Conservation (phyloP, 2,888 invertebrate species). For the Acanthosepion lycidas region DNA sequence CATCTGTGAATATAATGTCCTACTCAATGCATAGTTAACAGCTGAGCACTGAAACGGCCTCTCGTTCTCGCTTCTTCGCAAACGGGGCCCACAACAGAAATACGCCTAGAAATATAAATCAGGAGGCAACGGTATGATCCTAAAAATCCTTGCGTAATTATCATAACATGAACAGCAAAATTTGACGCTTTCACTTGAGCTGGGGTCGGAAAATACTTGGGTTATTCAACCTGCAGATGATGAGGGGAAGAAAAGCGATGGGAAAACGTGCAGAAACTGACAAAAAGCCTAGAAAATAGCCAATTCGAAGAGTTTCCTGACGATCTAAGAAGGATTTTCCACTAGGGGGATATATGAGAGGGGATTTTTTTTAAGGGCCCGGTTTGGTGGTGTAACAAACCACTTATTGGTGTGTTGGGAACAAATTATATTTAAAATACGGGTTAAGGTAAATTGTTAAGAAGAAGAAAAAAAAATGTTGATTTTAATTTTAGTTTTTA, state of each 20-base stretch:
- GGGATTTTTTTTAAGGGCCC: not conserved
- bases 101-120: constrained; percentile 15
- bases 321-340: not conserved
- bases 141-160: constrained; percentile 23
- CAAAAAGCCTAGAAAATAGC: not conserved
- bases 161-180: not conserved
- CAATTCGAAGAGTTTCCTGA: not conserved
- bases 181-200: not conserved
- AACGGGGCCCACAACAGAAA: constrained; percentile 42
- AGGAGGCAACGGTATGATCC: not conserved
- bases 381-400: not conserved
- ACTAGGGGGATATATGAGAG: not conserved
- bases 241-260: not conserved
- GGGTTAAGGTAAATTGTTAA: not conserved
- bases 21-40: not conserved
- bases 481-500: not conserved
- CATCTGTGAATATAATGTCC: constrained; percentile 16
- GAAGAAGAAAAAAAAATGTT: not conserved
- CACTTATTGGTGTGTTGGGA: not conserved
- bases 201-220: not conserved
- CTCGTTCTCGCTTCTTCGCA: not conserved
- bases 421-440: not conserved
- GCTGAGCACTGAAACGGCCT: constrained; percentile 22
- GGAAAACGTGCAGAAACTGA: not conserved
- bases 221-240: not conserved